Evolutionary conservation across 2,888 invertebrate species (phyloP).

Genomic region (Drosophila kuntzei): DNA sequence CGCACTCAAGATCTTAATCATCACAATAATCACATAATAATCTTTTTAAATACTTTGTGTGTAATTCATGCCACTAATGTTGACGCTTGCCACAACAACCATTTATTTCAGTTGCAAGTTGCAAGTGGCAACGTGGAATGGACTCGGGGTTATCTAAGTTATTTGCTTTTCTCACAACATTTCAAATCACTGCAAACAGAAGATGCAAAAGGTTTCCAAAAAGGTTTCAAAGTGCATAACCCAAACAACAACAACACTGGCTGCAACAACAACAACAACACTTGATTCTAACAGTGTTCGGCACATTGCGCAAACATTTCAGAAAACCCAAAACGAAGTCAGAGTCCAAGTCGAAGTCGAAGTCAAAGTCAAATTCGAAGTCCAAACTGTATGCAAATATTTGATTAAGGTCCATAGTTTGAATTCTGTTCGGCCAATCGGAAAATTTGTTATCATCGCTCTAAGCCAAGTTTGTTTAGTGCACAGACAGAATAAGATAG

Average conservation of each 20-base stretch:
- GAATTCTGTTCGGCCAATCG: slow-evolving; percentile 26
- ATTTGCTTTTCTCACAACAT: slow-evolving; percentile 77
- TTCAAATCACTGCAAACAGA: slow-evolving; percentile 66
- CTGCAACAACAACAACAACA: slow-evolving; percentile 14
- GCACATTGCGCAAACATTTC: slow-evolving; percentile 45
- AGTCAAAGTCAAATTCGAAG: slow-evolving; percentile 21
- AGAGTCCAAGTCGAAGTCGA: slow-evolving; percentile 25
- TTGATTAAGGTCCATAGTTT: slow-evolving; percentile 45
- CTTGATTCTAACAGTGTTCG: slow-evolving; percentile 35
- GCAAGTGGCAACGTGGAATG: slow-evolving; percentile 6
- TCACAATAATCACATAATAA: slow-evolving; percentile 10
- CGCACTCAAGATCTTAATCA: slow-evolving; percentile 1
- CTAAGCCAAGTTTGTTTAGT: slow-evolving; percentile 15
- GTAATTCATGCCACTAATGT: slow-evolving; percentile 7
- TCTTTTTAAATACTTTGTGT: slow-evolving; percentile 8
- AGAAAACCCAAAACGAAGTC: slow-evolving; percentile 26
- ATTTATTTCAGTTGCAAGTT: slow-evolving; percentile 8
- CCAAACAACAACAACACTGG: slow-evolving; percentile 37
- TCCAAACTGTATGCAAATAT: slow-evolving; percentile 68
- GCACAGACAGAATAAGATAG: background rate
- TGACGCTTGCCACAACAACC: slow-evolving; percentile 21
- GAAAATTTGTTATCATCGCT: slow-evolving; percentile 25
- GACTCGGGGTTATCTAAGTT: slow-evolving; percentile 34
- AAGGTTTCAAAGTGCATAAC: slow-evolving; percentile 56
- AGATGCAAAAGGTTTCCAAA: slow-evolving; percentile 48